phyloP scores from a whole-genome alignment of 2,113 vertebrate species.

The Bos javanicus region DNA sequence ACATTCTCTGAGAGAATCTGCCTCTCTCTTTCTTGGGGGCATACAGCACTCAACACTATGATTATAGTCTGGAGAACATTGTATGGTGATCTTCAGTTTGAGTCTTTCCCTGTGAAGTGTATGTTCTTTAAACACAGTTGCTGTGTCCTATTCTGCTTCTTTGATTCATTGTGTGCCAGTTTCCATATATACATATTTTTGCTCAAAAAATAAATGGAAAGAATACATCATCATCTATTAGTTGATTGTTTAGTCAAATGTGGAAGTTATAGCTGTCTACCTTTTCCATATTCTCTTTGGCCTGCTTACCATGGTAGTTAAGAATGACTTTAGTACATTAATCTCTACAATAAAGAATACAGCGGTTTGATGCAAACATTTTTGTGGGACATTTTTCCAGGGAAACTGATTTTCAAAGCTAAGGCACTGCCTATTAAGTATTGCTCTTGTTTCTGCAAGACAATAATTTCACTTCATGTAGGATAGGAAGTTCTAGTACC shows the following conservation, averaged over 20 bases:
- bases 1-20: neutral
- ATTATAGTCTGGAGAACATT: neutral
- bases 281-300: neutral
- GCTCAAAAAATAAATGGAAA: slow-evolving; percentile 7
- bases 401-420: slow-evolving; percentile 24
- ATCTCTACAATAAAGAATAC: neutral
- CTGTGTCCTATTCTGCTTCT: neutral
- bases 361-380: neutral
- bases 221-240: neutral
- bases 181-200: neutral
- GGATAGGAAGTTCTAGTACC: slow-evolving; percentile 15
- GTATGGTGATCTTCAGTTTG: neutral
- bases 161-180: neutral
- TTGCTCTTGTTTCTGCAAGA: slow-evolving; percentile 36
- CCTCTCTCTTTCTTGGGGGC: neutral
- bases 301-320: neutral
- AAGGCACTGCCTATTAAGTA: neutral
- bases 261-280: neutral
- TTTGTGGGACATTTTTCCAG: neutral
- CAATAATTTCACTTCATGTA: slow-evolving; percentile 28
- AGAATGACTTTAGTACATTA: neutral
- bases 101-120: neutral
- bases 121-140: neutral
- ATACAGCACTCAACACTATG: neutral
- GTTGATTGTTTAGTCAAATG: neutral